Conservation (phyloP, 2,113 vertebrate genomes). For the Elanoides forficatus region DNA sequence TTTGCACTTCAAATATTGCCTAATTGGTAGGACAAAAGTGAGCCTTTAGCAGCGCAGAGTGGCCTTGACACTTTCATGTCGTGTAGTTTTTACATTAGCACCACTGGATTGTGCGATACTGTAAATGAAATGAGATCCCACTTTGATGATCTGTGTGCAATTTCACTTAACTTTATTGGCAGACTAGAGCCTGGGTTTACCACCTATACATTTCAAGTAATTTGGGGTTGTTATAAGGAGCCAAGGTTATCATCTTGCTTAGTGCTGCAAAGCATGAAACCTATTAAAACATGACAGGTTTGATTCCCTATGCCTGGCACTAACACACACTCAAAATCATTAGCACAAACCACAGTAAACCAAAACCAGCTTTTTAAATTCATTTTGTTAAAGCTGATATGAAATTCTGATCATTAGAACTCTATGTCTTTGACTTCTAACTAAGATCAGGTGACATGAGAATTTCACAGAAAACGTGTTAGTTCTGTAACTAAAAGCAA, state of each 20-base stretch:
- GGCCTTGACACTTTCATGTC: slow-evolving; percentile 66
- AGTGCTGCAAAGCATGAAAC: slow-evolving; percentile 64
- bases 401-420: slow-evolving; percentile 19
- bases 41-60: slow-evolving; percentile 63
- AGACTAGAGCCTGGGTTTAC: slow-evolving; percentile 61
- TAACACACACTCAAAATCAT: slow-evolving; percentile 41
- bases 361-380: not conserved
- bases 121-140: slow-evolving; percentile 75
- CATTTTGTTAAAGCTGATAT: not conserved
- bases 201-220: slow-evolving; percentile 70
- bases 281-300: slow-evolving; percentile 71
- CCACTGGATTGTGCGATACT: slow-evolving; percentile 61
- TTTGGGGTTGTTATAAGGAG: slow-evolving; percentile 66
- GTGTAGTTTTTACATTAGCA: slow-evolving; percentile 70
- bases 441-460: not conserved
- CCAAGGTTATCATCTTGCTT: slow-evolving; percentile 67
- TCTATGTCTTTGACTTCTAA: not conserved
- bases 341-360: slow-evolving; percentile 9
- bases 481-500: not conserved
- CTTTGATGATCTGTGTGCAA: slow-evolving; percentile 65
- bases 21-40: slow-evolving; percentile 68
- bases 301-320: slow-evolving; percentile 38
- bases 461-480: not conserved
- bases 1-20: slow-evolving; percentile 51
- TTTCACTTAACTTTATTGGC: slow-evolving; percentile 70